Evolutionary conservation across 2,888 invertebrate genomes (phyloP).

Genomic region (Phragmatobia fuliginosa): DNA sequence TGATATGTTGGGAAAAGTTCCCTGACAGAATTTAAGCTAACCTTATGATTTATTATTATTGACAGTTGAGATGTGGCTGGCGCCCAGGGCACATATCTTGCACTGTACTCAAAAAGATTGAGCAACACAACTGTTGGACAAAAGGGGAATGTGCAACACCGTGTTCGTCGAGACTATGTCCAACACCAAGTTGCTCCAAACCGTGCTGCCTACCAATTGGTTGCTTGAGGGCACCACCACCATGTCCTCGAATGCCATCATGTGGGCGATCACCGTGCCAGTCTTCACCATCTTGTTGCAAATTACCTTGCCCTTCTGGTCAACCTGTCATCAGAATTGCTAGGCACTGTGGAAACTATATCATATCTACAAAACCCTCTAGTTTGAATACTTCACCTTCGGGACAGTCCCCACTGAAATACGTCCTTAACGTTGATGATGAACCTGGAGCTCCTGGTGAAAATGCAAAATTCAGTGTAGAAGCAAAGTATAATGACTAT

Average conservation of each 20-base stretch:
- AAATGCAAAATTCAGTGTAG: slow-evolving; percentile 71
- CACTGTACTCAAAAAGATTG: slow-evolving; percentile 74
- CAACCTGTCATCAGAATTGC: slow-evolving; percentile 73
- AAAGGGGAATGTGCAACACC: slow-evolving; percentile 59
- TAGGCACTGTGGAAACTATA: slow-evolving; percentile 77
- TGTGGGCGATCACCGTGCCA: slow-evolving; percentile 3
- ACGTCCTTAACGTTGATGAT: slow-evolving; percentile 71
- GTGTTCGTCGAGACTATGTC: slow-evolving; percentile 47
- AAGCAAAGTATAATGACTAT: slow-evolving; percentile 80
- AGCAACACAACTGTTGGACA: slow-evolving; percentile 72
- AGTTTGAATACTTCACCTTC: slow-evolving; percentile 74
- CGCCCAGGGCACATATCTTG: slow-evolving; percentile 83
- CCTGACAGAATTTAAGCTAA: neutral
- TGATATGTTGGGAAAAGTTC: too few relatives aligned
- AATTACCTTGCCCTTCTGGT: slow-evolving; percentile 47
- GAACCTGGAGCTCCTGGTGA: slow-evolving; percentile 25
- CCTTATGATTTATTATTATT: slow-evolving; percentile 28
- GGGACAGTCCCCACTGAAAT: slow-evolving; percentile 78
- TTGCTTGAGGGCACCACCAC: neutral
- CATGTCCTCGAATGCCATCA: slow-evolving; percentile 33
- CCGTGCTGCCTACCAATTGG: slow-evolving; percentile 2
- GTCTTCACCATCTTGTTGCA: slow-evolving; percentile 56
- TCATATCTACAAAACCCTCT: slow-evolving; percentile 77
- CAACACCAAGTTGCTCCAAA: slow-evolving; percentile 9
- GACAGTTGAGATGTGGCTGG: slow-evolving; percentile 80